A percentile compares a stretch with the other conserved stretches of the same genome.
These are phyloP conservation scores for Brachyalestes nurse DNA, from an alignment of 2,797 vertebrate species.

Conservation along the genomic window DNA sequence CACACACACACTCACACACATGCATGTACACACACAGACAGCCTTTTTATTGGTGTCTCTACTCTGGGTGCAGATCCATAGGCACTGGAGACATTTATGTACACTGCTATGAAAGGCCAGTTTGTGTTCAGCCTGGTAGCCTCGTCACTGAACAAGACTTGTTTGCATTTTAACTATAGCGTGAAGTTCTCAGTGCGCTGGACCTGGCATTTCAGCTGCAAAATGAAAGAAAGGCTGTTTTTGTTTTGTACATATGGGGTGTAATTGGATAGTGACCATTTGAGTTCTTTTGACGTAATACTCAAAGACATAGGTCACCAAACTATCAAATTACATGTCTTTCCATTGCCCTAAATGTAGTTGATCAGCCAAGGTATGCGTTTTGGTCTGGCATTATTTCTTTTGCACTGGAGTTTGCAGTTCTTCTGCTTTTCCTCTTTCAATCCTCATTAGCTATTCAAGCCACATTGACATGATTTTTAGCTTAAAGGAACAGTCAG, in stretches of 20 bases:
- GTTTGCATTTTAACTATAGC: slow-evolving; percentile 21
- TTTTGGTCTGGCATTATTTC: no score
- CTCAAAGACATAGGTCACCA: no score
- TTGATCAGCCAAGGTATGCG: no score
- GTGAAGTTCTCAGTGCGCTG: not conserved
- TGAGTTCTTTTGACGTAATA: not conserved
- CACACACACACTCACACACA: slow-evolving; percentile 21
- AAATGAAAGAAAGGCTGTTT: no score
- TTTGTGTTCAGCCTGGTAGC: slow-evolving; percentile 20
- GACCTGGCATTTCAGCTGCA: not conserved
- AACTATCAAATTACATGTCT: no score
- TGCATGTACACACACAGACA: slow-evolving; percentile 19
- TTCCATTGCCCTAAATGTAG: no score
- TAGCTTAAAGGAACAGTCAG: no score
- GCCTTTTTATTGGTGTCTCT: slow-evolving; percentile 20
- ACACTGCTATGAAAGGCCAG: slow-evolving; percentile 10
- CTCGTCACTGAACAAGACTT: not conserved
- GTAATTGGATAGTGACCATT: not conserved
- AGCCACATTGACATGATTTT: no score
- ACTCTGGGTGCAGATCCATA: slow-evolving; percentile 6
- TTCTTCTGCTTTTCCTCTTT: no score
- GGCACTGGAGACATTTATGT: slow-evolving; percentile 22
- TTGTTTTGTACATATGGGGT: not conserved
- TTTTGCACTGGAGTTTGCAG: no score
- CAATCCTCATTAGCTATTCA: no score